Evolutionary conservation across 2,888 invertebrate genomes (phyloP).

Genomic region (Hipparchia sbordonii): DNA sequence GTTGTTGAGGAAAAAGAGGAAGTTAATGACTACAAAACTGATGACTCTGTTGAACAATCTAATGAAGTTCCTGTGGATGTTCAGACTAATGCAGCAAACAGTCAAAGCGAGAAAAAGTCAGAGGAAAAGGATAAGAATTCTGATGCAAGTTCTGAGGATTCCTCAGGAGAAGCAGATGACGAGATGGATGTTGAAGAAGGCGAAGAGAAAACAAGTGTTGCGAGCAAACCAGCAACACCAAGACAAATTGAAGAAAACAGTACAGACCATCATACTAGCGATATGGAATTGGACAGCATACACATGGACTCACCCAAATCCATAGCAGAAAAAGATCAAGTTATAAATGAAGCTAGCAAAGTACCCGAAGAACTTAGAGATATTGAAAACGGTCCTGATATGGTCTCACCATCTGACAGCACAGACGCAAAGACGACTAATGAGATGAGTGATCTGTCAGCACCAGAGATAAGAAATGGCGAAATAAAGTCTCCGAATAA

Average conservation of each 20-base stretch:
- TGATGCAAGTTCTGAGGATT: conserved; percentile 83
- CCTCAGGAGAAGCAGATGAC: conserved; percentile 86
- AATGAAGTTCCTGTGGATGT: conserved; percentile 46
- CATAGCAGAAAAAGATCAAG: conserved; percentile 67
- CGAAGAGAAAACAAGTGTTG: conserved; percentile 68
- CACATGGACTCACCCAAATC: conserved; percentile 78
- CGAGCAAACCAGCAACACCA: conserved; percentile 69
- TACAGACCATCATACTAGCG: conserved; percentile 77
- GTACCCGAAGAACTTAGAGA: conserved; percentile 49
- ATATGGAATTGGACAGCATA: conserved; percentile 78
- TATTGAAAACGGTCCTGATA: conserved; percentile 46
- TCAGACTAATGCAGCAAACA: conserved; percentile 47
- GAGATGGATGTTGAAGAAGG: conserved; percentile 86
- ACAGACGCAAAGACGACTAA: conserved; percentile 47
- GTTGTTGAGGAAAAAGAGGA: conserved; percentile 50
- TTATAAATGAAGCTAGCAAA: conserved; percentile 60
- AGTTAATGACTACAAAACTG: conserved; percentile 57
- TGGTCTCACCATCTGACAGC: conserved; percentile 34
- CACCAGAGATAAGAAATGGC: conserved; percentile 56
- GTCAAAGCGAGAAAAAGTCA: conserved; percentile 51
- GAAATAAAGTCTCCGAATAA: conserved; percentile 63
- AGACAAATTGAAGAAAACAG: conserved; percentile 68
- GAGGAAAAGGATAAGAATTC: conserved; percentile 67
- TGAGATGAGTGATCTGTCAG: conserved; percentile 53
- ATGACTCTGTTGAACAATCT: conserved; percentile 58